Conservation (phyloP, 2,888 invertebrate species). For the Dastarcus helophoroides region DNA sequence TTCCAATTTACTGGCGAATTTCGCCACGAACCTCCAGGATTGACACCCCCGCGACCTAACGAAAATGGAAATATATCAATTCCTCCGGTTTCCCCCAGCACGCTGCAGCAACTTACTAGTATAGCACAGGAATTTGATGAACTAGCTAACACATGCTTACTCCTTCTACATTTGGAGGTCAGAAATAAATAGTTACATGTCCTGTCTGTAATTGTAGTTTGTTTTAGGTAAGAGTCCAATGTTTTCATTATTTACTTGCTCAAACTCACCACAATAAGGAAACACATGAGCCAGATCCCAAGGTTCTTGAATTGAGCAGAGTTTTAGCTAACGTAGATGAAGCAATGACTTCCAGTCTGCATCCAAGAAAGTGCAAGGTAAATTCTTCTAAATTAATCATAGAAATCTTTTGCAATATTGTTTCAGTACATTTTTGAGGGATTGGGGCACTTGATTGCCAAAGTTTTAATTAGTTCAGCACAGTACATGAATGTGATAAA, state of each 20-base stretch:
- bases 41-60: conserved; percentile 34
- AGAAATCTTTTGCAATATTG: conserved; percentile 11
- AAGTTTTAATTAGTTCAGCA: conserved; percentile 69
- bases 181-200: conserved; percentile 7
- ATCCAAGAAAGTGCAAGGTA: conserved; percentile 67
- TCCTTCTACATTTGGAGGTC: conserved; percentile 88
- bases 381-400: conserved; percentile 6
- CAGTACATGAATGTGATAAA: conserved; percentile 71
- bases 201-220: neutral
- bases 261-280: conserved; percentile 48
- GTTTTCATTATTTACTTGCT: conserved; percentile 76
- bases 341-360: conserved; percentile 61
- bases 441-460: conserved; percentile 65
- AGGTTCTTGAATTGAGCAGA: conserved; percentile 65
- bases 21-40: conserved; percentile 37
- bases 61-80: conserved; percentile 24
- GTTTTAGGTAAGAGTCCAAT: conserved; percentile 74
- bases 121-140: conserved; percentile 76
- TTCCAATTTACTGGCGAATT: conserved; percentile 46
- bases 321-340: conserved; percentile 69
- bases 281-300: conserved; percentile 64
- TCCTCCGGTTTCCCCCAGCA: conserved; percentile 43
- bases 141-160: conserved; percentile 78
- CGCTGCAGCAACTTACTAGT: conserved; percentile 52
- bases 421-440: conserved; percentile 82